phyloP scores from a whole-genome alignment of 2,113 vertebrate genomes.

The Phoenicopterus ruber region DNA sequence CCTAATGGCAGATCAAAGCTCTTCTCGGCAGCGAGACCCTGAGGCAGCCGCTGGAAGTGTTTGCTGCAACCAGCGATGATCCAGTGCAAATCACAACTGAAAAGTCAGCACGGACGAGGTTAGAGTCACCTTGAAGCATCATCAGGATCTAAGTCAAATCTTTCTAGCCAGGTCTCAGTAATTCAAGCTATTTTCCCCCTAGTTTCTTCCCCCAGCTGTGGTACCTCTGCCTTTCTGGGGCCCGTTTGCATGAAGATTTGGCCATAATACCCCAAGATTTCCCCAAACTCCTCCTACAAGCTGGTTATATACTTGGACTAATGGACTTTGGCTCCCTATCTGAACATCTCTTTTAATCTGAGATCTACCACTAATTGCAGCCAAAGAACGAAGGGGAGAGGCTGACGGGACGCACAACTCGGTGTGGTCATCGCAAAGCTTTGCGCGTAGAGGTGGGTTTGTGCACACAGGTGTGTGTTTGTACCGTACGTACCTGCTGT shows the following conservation, averaged over 20 bases:
- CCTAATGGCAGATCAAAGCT: not conserved
- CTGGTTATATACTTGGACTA: too few species aligned
- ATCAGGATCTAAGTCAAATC: accelerated
- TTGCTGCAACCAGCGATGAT: not conserved
- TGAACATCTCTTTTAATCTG: not conserved
- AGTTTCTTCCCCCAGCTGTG: not conserved
- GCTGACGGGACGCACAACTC: not conserved
- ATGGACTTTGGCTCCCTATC: not conserved
- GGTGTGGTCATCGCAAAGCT: accelerated
- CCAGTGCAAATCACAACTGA: not conserved
- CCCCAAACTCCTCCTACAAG: not conserved
- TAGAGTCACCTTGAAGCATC: not conserved
- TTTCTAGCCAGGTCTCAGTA: not conserved
- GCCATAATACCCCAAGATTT: not conserved
- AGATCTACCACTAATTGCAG: not conserved
- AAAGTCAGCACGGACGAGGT: accelerated
- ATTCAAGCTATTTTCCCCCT: not conserved
- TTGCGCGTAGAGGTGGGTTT: not conserved
- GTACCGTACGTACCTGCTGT: not conserved
- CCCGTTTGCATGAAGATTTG: not conserved
- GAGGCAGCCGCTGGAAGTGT: not conserved
- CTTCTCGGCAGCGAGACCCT: accelerated
- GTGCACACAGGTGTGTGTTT: accelerated
- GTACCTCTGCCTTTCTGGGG: not conserved
- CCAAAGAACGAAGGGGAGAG: not conserved